phyloP scores from a whole-genome alignment of 2,797 vertebrate genomes.

The Neosilurus mollespiculum region DNA sequence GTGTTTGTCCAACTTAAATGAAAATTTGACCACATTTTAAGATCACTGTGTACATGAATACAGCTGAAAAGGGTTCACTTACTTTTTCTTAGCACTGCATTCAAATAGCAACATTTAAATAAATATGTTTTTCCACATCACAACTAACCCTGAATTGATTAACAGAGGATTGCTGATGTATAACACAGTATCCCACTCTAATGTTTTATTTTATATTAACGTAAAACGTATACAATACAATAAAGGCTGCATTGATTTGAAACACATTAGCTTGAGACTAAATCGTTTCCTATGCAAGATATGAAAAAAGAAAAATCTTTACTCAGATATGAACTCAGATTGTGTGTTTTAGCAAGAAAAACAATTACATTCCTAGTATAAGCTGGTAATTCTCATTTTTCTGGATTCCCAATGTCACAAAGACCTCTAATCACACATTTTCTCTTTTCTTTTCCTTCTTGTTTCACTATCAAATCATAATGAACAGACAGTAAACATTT shows the following conservation, averaged over 20 bases:
- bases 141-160: background rate
- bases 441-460: background rate
- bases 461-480: background rate
- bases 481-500: background rate
- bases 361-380: background rate
- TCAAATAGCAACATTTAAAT: background rate
- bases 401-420: background rate
- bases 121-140: background rate
- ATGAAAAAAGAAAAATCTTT: background rate
- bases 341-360: background rate
- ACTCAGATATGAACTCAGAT: background rate
- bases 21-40: too few relatives aligned
- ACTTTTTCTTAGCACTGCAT: too few relatives aligned
- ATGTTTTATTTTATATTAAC: background rate
- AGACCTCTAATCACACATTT: background rate
- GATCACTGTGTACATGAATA: too few relatives aligned
- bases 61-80: too few relatives aligned
- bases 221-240: background rate
- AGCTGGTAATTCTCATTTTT: background rate
- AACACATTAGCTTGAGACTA: background rate
- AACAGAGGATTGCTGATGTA: background rate
- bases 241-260: background rate
- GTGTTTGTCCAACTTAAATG: too few relatives aligned
- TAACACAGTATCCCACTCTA: background rate
- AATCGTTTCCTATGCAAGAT: background rate